Evolutionary conservation across 2,797 vertebrate genomes (phyloP).

Genomic region (Sitta carolinensis): DNA sequence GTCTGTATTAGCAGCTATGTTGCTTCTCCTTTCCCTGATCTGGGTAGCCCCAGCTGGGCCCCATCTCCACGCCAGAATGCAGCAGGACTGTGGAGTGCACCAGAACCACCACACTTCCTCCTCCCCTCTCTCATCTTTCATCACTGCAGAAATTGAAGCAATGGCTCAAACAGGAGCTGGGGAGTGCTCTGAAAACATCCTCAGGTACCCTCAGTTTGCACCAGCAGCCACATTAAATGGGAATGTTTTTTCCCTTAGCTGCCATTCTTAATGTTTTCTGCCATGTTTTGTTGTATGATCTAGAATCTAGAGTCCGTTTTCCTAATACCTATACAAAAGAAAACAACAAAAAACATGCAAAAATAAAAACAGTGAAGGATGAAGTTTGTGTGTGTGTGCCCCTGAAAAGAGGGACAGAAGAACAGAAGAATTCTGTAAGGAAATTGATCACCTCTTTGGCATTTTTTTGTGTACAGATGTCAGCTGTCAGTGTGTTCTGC

Average conservation of each 20-base stretch:
- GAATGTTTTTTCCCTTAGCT: neutral
- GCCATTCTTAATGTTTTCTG: neutral
- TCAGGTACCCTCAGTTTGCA: neutral
- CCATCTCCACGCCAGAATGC: fast-evolving
- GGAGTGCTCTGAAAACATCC: neutral
- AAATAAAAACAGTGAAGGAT: neutral
- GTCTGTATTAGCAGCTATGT: neutral
- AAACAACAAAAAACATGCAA: neutral
- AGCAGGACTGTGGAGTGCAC: neutral
- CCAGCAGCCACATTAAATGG: fast-evolving
- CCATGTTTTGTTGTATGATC: neutral
- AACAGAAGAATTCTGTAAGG: neutral
- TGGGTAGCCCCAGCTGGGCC: neutral
- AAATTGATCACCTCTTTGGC: fast-evolving
- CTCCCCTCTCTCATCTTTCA: neutral
- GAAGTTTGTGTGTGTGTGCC: fast-evolving
- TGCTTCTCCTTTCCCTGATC: neutral
- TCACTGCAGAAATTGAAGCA: neutral
- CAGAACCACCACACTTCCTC: neutral
- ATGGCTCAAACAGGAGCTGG: neutral
- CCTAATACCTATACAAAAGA: neutral
- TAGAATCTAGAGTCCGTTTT: neutral
- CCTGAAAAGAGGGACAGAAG: neutral
- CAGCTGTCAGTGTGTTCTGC: neutral
- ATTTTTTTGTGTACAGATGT: neutral